Conservation (phyloP, 1,140 invertebrate species). For the Atta texana region DNA sequence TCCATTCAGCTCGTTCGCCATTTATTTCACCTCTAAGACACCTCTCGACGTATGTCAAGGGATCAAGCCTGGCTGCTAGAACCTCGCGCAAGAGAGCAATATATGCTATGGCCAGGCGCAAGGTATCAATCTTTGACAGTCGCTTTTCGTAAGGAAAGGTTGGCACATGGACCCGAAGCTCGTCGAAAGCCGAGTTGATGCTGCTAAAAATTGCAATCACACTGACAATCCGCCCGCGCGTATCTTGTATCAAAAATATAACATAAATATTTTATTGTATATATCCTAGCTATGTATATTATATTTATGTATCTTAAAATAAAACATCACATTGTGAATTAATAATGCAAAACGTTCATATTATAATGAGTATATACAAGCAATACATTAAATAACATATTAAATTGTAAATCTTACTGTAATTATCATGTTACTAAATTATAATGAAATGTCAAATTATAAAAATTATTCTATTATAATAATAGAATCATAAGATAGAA, state of each 20-base stretch:
- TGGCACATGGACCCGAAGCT: slow-evolving; percentile 97
- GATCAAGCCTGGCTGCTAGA: slow-evolving; percentile 95
- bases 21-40: slow-evolving; percentile 95
- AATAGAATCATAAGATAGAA: too few relatives aligned
- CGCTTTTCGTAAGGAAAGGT: slow-evolving; percentile 99
- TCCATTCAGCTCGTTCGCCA: slow-evolving; percentile 96
- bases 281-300: not conserved
- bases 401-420: too few relatives aligned
- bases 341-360: not conserved
- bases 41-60: slow-evolving; percentile 96
- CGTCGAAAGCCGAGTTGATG: slow-evolving; percentile 99
- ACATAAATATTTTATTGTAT: not conserved
- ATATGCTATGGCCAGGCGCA: slow-evolving; percentile 98
- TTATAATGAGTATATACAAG: slow-evolving; percentile 6
- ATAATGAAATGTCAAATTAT: too few relatives aligned
- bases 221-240: slow-evolving; percentile 78
- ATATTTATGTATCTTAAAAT: not conserved
- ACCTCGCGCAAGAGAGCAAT: slow-evolving; percentile 97
- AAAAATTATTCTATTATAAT: too few relatives aligned
- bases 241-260: not conserved
- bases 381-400: too few relatives aligned
- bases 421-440: too few relatives aligned
- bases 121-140: slow-evolving; percentile 98
- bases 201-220: slow-evolving; percentile 91
- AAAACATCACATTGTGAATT: not conserved